Evolutionary conservation across 2,113 vertebrate species (phyloP).

Genomic region (Antechinus stuartii): DNA sequence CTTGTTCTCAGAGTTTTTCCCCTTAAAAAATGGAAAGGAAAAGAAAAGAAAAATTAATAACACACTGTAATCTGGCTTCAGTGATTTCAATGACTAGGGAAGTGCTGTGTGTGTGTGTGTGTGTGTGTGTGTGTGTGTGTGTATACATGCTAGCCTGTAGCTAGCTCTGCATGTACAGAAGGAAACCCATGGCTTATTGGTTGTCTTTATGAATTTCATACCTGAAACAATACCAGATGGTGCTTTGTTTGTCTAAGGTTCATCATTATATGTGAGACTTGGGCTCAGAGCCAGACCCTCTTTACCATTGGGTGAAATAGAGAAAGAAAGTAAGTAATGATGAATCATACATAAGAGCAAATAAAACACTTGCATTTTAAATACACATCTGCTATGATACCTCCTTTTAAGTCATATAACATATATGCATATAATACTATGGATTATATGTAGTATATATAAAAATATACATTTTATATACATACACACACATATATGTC

Average conservation of each 20-base stretch:
- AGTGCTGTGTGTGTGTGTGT: slow-evolving; percentile 33
- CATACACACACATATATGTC: rapidly evolving
- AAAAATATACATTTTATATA: neutral
- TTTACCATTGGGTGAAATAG: slow-evolving; percentile 76
- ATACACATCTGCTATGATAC: slow-evolving; percentile 75
- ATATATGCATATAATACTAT: neutral
- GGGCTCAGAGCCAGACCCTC: slow-evolving; percentile 82
- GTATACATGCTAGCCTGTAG: neutral
- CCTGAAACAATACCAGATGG: slow-evolving; percentile 85
- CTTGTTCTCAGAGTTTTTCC: neutral
- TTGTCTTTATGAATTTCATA: slow-evolving; percentile 78
- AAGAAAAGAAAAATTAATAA: neutral
- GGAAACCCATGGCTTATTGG: slow-evolving; percentile 64
- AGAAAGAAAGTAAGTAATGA: slow-evolving; percentile 66
- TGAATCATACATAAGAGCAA: slow-evolving; percentile 79
- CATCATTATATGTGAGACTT: slow-evolving; percentile 82
- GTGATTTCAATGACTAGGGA: slow-evolving; percentile 27
- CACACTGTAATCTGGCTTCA: neutral
- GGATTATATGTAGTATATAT: neutral
- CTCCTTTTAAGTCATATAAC: slow-evolving; percentile 61
- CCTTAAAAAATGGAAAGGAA: neutral
- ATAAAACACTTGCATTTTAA: slow-evolving; percentile 76
- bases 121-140: neutral
- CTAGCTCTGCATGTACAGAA: slow-evolving; percentile 40
- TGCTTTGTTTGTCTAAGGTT: slow-evolving; percentile 79